These are phyloP conservation scores for Telmatochromis bifrenatus DNA, from an alignment of 2,113 vertebrate species.

Conservation along the genomic window DNA sequence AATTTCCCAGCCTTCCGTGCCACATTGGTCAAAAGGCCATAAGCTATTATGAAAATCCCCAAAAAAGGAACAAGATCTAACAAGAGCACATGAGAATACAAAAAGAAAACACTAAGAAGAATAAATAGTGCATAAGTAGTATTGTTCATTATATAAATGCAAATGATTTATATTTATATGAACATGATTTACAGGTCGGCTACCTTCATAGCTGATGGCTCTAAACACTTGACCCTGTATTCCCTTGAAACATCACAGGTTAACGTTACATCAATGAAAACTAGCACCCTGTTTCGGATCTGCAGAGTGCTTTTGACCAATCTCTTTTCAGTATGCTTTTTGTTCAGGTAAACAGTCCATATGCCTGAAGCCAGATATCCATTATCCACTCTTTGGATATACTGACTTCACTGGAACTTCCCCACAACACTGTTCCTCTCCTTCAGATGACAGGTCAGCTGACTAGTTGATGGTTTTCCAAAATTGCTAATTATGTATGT, in stretches of 20 bases:
- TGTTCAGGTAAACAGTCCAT: neutral
- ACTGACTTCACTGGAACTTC: neutral
- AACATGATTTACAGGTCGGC: neutral
- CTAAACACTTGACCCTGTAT: neutral
- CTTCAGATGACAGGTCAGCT: neutral
- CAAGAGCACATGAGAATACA: neutral
- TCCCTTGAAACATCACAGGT: neutral
- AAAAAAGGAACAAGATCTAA: neutral
- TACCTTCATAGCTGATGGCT: neutral
- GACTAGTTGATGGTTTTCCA: neutral
- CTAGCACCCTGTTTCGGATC: neutral
- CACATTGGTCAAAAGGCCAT: neutral
- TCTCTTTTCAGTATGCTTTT: neutral
- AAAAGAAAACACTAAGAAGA: neutral
- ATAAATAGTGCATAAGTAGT: neutral
- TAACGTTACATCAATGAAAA: neutral
- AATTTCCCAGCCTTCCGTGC: neutral
- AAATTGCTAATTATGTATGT: neutral
- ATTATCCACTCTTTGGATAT: neutral
- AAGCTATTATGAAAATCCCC: neutral
- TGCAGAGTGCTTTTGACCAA: neutral
- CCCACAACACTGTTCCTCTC: neutral
- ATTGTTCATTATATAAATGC: neutral
- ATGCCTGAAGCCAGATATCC: neutral
- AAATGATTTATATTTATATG: too few relatives aligned